phyloP scores from a whole-genome alignment of 1,140 invertebrate genomes.

The Musca domestica region DNA sequence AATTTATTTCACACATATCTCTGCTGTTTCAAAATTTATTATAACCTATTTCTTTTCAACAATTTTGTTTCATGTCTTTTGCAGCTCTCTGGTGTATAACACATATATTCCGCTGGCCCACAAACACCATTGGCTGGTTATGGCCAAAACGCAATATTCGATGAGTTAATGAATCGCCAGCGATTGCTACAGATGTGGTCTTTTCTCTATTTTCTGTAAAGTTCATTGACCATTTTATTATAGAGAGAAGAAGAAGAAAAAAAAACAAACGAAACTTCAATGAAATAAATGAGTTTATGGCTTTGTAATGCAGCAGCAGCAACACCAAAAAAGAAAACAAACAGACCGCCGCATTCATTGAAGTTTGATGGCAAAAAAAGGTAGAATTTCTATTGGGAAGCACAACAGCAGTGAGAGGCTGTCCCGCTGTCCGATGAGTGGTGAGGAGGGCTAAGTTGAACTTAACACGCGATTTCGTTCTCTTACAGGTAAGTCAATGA shows the following conservation, averaged over 20 bases:
- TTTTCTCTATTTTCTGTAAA: background rate
- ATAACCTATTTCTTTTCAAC: too few species aligned
- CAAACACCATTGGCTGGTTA: too few species aligned
- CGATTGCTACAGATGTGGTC: too few species aligned
- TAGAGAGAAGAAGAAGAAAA: too few species aligned
- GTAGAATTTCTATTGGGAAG: conserved; percentile 7
- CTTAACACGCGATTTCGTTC: conserved; percentile 6
- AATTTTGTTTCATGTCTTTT: too few species aligned
- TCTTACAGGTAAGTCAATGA: background rate
- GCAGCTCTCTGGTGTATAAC: too few species aligned
- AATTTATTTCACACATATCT: too few species aligned
- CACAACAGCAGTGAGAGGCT: too few species aligned
- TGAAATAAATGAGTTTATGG: background rate
- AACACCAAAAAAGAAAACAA: background rate
- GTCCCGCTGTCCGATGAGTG: background rate
- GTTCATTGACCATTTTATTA: conserved; percentile 15
- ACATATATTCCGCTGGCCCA: too few species aligned
- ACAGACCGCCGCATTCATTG: background rate
- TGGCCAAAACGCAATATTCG: too few species aligned
- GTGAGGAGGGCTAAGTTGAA: conserved; percentile 10
- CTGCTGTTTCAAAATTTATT: too few species aligned
- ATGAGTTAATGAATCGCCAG: too few species aligned
- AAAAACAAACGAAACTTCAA: background rate
- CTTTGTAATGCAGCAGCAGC: background rate
- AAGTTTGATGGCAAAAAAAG: background rate